Base-by-base conservation (phyloP, 2,113 vertebrate species). In the Muntiacus muntjak region DNA sequence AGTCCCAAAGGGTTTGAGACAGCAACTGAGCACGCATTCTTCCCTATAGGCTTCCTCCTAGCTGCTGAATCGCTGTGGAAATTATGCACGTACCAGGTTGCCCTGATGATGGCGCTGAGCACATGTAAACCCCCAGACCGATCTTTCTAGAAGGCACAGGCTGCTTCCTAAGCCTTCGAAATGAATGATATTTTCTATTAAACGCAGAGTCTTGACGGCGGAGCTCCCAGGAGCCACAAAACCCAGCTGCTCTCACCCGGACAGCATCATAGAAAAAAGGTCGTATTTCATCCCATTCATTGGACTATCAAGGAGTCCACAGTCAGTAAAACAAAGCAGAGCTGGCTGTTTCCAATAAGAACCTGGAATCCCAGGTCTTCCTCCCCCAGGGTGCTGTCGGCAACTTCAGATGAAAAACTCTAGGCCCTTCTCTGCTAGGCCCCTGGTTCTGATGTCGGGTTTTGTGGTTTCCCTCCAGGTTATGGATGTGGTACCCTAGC, bases 1-100 rank as follows among this genome's bases (percentile, higher is more conserved):
- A 40, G n/a, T 23, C 9, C 67, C n/a, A 36, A 6, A 21, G 19
- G 19, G 19, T 23, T 23, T 71, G n/a, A 71, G n/a, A 71, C 0
- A 12, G 19, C n/a, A 2, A 3, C 10, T 40, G 71, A 43, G 23
- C 23, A 7, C 1, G 14, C 3, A 1, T 74, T 3, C n/a, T 5
- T 74, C 9, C 10, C 19, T 21, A 2, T 2, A 71, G 67, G n/a
- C n/a, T 74, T 71, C 67, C 67, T 23, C n/a, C n/a, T 2, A 12
- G 19, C n/a, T 23, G 19, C 67, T 40, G 19, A 71, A 36, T 40
- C 1, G 10, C 9, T 40, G 67, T 40, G 19, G 67, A 71, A 71
- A 40, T 71, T 10, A 40, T 10, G 19, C 67, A 12, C 5, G 0
- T 12, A 19, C 19, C 67, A 71, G n/a, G n/a, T 71, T 71, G 28